Percentiles rank a stretch among this genome's conserved stretches.
Evolutionary conservation across 2,888 invertebrate genomes (phyloP).

Genomic region (Dinocampus coccinellae): DNA sequence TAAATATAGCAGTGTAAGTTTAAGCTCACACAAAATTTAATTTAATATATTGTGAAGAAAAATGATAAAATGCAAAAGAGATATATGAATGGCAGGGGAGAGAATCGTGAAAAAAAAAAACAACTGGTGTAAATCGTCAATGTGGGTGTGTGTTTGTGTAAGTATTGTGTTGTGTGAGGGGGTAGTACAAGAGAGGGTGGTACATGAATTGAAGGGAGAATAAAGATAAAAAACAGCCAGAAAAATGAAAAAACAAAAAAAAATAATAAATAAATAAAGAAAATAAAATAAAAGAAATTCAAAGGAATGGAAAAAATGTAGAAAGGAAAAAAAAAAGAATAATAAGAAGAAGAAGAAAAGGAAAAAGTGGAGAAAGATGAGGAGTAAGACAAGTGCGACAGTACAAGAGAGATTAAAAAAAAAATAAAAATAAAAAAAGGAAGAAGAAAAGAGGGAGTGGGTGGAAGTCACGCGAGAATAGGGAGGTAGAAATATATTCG

Average conservation of each 20-base stretch:
- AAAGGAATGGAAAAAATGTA: background rate
- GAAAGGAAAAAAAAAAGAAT: constrained; percentile 12
- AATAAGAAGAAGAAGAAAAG: background rate
- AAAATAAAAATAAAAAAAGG: too few species aligned
- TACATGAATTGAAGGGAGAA: constrained; percentile 7
- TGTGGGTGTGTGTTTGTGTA: too few species aligned
- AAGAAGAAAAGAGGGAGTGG: constrained; percentile 38
- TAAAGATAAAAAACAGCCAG: constrained; percentile 22
- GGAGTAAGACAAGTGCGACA: constrained; percentile 10
- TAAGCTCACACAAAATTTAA: background rate
- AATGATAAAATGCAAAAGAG: constrained; percentile 7
- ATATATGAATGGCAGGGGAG: background rate
- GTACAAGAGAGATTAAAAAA: constrained; percentile 22
- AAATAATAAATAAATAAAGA: too few species aligned
- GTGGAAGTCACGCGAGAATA: constrained; percentile 40
- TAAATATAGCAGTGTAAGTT: background rate
- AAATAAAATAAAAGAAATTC: too few species aligned
- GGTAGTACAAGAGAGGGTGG: background rate
- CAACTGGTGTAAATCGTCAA: background rate
- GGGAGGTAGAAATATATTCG: background rate
- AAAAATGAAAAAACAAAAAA: too few species aligned
- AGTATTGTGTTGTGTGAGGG: too few species aligned
- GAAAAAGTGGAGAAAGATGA: background rate
- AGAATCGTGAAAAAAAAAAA: background rate
- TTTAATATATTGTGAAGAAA: background rate